Base-by-base conservation (phyloP, 2,888 invertebrate genomes). In the Aporophyla nigra region DNA sequence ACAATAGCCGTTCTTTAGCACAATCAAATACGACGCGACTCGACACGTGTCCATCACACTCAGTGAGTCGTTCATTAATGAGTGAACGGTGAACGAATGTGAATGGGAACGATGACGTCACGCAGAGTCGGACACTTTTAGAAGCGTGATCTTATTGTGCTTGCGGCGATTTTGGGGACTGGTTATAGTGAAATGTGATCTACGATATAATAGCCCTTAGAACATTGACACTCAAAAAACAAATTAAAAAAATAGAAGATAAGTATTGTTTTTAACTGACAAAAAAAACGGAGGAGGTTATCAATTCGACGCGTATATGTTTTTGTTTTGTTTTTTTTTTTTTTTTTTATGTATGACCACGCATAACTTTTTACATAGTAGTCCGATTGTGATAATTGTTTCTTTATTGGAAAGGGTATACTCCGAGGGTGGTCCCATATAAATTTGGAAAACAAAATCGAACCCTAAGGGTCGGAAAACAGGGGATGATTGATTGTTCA, bases 1-100 rank as follows among this genome's bases (percentile, higher is more conserved):
- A 75, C 69, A 80, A 76, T 65, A 61, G 54, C 63, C 59, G 68
- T 58, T 71, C 65, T 73, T 77, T 74, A 72, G 78, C 81, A 87
- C 78, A 82, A 84, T 76, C 66, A 83, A 68, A 76, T 70, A 65
- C 72, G 71, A 78, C 78, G 71, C 65, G 62, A 58, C 77, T 71
- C 33, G 76, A 72, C 88, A 86, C 86, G 87, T 86, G 87, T 76
- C 87, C 67, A 65, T 72, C 85, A 74, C 75, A 74, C 74, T 80
- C 76, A 73, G 58, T 79, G 78, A 79, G 72, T 86, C 75, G 71
- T 62, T 74, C 84, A 61, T 54, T 82, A 79, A 87, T 84, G 83
- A 84, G 19, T 78, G 84, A 79, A 80, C 71, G 80, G 73, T 73
- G 74, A 80, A 71, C 63, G 74, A 86, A 67, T 83, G 69, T 71